Percentiles rank a stretch among this genome's conserved stretches.
phyloP scores from a whole-genome alignment of 2,797 vertebrate genomes.

The Darevskia mixta region DNA sequence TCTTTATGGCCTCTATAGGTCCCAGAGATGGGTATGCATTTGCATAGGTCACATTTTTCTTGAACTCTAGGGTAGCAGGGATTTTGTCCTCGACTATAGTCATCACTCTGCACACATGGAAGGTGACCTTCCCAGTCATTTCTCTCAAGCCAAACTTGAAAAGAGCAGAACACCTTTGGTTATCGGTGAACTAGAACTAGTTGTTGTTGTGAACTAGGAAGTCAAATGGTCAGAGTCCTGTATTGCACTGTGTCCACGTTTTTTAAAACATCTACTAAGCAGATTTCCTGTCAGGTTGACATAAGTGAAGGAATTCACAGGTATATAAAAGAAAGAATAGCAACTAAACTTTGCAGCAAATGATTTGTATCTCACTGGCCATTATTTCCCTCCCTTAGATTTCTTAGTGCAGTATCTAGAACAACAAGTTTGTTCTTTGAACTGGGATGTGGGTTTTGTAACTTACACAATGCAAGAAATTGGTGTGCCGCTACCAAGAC shows the following conservation, averaged over 20 bases:
- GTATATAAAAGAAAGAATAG: neutral
- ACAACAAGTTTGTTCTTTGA: conserved; percentile 91
- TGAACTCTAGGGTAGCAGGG: neutral
- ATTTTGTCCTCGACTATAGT: too few species aligned
- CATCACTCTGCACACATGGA: neutral
- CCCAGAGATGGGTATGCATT: neutral
- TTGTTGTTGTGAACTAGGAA: neutral
- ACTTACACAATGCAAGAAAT: conserved; percentile 95
- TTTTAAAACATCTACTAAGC: neutral
- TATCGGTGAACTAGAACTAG: neutral
- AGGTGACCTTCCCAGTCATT: neutral
- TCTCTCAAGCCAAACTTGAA: neutral
- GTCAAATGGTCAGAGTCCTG: neutral
- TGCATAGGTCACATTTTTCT: neutral
- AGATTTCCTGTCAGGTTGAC: neutral
- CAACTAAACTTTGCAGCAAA: neutral
- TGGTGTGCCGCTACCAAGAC: conserved; percentile 88
- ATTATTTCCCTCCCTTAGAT: conserved; percentile 78
- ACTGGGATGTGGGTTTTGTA: conserved; percentile 95
- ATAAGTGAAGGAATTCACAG: neutral
- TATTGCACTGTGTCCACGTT: too few species aligned
- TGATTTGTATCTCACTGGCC: conserved; percentile 20
- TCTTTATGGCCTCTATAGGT: neutral
- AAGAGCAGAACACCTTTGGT: neutral
- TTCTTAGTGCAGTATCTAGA: conserved; percentile 95